Evolutionary conservation across 2,888 invertebrate species (phyloP).

Genomic region (Coelopa pilipes): DNA sequence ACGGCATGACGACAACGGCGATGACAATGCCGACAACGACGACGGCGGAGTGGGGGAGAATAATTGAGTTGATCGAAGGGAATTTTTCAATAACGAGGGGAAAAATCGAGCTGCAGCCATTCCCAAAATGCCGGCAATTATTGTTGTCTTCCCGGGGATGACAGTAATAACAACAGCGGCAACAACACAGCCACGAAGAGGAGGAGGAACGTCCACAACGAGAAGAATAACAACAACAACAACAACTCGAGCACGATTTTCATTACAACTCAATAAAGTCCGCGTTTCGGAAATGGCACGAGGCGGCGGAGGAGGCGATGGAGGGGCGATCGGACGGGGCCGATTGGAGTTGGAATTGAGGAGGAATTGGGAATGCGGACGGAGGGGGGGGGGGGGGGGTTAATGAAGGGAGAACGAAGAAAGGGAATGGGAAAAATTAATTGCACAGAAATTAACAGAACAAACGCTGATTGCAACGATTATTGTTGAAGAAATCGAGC

Average conservation of each 20-base stretch:
- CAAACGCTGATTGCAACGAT: conserved; percentile 31
- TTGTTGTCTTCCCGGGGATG: too few species aligned
- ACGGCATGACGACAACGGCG: neutral
- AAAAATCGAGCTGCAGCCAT: conserved; percentile 10
- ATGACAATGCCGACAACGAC: neutral
- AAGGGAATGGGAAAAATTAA: neutral
- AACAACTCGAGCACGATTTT: neutral
- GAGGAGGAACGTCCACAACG: neutral
- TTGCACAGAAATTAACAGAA: conserved; percentile 7
- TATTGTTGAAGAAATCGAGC: conserved; percentile 27
- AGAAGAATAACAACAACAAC: neutral
- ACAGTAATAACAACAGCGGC: neutral
- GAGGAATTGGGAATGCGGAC: too few species aligned
- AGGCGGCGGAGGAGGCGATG: too few species aligned
- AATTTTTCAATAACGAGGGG: neutral
- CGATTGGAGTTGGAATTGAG: too few species aligned
- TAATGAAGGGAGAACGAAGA: too few species aligned
- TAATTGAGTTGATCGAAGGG: neutral
- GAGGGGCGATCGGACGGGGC: too few species aligned
- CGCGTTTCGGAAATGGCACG: too few species aligned
- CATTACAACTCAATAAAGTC: too few species aligned
- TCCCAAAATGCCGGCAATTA: conserved; percentile 12
- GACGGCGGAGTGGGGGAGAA: neutral
- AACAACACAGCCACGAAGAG: too few species aligned
- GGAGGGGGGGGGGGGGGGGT: too few species aligned